A percentile compares a stretch with the other conserved stretches of the same genome.
Evolutionary conservation across 2,113 vertebrate species (phyloP).

Genomic region (Sardina pilchardus): DNA sequence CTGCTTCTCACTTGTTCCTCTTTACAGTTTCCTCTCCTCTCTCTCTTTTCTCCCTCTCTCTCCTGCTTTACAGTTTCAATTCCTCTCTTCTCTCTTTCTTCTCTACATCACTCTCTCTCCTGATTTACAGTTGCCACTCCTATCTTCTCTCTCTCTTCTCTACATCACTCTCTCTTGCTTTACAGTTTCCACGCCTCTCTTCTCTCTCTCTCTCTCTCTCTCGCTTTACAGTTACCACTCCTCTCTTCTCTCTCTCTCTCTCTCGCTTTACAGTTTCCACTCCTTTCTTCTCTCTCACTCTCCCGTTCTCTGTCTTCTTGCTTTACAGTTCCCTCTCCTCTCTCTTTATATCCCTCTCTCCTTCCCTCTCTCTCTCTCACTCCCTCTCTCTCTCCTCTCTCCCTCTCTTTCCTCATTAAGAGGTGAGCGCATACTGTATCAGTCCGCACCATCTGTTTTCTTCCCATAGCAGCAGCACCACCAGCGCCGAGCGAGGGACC

Average conservation of each 20-base stretch:
- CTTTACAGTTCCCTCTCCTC: not conserved
- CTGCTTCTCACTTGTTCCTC: not conserved
- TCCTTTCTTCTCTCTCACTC: not conserved
- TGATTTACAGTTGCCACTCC: not conserved
- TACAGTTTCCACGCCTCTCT: too few species aligned
- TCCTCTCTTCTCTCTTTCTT: too few species aligned
- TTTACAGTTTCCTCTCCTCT: not conserved
- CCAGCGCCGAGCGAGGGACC: not conserved
- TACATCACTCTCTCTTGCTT: not conserved
- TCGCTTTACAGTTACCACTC: not conserved
- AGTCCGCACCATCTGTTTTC: conserved; percentile 1
- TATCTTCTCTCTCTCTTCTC: not conserved
- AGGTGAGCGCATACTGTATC: not conserved
- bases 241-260: not conserved
- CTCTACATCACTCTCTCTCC: not conserved
- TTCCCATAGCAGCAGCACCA: not conserved
- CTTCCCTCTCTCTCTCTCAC: not conserved
- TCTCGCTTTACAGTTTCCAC: not conserved
- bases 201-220: not conserved
- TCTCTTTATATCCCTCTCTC: not conserved
- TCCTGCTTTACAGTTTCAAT: not conserved
- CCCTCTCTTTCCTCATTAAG: not conserved
- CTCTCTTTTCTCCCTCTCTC: not conserved
- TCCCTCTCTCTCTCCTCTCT: not conserved
- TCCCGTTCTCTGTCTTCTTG: not conserved